Percentiles rank a stretch among this genome's conserved stretches.
These are phyloP conservation scores for Spongilla lacustris DNA, from an alignment of 37 sponge, comb jelly and placozoan species.

Conservation along the genomic window DNA sequence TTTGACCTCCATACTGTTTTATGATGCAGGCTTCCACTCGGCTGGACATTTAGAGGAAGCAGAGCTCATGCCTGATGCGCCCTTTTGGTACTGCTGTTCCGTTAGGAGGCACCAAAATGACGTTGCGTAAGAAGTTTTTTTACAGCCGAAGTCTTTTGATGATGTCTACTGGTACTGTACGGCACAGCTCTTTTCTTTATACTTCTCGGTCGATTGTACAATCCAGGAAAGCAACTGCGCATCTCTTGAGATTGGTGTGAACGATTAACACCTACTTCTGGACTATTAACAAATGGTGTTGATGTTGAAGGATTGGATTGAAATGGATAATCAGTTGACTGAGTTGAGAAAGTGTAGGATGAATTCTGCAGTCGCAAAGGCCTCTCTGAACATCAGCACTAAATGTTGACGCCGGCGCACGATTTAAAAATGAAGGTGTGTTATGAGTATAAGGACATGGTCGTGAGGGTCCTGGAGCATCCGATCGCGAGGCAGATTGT, in stretches of 20 bases:
- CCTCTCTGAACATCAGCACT: conserved; percentile 1
- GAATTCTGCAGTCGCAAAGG: background rate
- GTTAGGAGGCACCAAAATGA: background rate
- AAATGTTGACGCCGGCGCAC: background rate
- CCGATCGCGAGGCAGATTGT: background rate
- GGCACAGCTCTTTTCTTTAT: background rate
- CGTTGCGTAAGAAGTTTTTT: background rate
- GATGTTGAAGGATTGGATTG: background rate
- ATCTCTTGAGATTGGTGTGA: conserved; percentile 1
- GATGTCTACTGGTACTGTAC: background rate
- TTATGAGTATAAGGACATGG: background rate
- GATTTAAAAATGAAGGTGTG: conserved; percentile 1
- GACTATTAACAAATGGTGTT: background rate
- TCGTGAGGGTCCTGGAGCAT: background rate
- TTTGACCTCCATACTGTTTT: too few species aligned
- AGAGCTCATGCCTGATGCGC: too few species aligned
- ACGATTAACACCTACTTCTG: conserved; percentile 1
- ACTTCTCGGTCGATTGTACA: background rate
- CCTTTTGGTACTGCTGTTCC: background rate
- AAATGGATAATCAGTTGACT: background rate
- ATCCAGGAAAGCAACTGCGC: background rate
- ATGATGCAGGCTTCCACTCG: too few species aligned
- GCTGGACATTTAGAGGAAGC: too few species aligned
- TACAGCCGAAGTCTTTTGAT: background rate
- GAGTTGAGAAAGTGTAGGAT: background rate